A percentile compares a stretch with the other conserved stretches of the same genome.
Conservation (phyloP, 2,888 invertebrate genomes). For the Heliconius ismenius region DNA sequence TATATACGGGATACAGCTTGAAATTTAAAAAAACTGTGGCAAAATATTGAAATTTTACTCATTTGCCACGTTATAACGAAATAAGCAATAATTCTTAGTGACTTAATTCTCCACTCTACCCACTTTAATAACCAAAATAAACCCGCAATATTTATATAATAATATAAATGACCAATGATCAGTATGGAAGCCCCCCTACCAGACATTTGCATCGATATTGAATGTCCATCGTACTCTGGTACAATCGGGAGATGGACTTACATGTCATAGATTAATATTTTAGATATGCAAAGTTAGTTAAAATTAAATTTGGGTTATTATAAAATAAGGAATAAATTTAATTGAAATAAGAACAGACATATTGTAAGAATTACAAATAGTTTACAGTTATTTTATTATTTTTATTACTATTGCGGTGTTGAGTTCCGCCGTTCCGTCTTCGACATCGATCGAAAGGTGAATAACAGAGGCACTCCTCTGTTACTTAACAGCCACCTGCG, state of each 20-base stretch:
- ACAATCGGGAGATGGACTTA: conserved; percentile 75
- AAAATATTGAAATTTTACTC: neutral
- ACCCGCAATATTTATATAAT: conserved; percentile 29
- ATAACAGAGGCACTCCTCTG: no score
- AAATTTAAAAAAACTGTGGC: neutral
- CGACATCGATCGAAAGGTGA: no score
- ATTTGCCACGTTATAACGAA: neutral
- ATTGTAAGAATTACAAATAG: no score
- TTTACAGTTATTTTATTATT: no score
- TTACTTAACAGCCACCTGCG: no score
- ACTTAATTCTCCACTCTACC: neutral
- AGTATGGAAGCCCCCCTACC: conserved; percentile 49
- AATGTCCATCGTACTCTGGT: conserved; percentile 68
- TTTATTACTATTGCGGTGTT: no score
- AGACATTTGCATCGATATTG: conserved; percentile 80
- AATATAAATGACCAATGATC: conserved; percentile 45
- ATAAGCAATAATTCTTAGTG: neutral
- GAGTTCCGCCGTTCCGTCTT: no score
- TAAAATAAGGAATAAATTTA: no score
- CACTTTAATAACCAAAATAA: neutral
- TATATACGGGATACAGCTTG: neutral
- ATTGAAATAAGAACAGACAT: no score
- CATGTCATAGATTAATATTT: conserved; percentile 53
- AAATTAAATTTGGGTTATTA: no score
- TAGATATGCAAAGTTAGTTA: conserved; percentile 17